Conservation (phyloP, 2,888 invertebrate genomes). For the Rhagonycha lutea region DNA sequence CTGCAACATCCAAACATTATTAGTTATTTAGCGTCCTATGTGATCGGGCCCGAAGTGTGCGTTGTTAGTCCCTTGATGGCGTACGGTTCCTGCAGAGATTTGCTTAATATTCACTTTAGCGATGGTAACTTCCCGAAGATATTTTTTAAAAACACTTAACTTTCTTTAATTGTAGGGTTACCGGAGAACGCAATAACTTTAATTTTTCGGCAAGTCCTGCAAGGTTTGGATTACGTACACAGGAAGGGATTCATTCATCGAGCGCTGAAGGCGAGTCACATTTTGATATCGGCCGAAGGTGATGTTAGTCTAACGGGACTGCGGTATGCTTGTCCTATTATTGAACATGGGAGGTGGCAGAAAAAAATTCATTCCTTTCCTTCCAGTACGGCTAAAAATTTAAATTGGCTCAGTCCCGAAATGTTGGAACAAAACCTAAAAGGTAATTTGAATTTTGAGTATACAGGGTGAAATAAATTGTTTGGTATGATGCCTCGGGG, state of each 20-base stretch:
- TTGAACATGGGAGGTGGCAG: conserved; percentile 72
- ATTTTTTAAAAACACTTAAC: neutral
- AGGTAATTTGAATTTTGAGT: conserved; percentile 54
- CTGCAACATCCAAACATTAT: conserved; percentile 80
- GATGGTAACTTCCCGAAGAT: conserved; percentile 47
- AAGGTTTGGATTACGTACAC: conserved; percentile 84
- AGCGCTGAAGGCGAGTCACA: conserved; percentile 82
- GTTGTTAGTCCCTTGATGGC: conserved; percentile 83
- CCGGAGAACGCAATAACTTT: conserved; percentile 81
- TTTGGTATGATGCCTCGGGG: too few relatives aligned
- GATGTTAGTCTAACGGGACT: conserved; percentile 78
- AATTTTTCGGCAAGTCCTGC: conserved; percentile 77
- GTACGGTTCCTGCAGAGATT: conserved; percentile 81
- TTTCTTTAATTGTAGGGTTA: conserved; percentile 61
- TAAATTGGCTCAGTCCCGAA: conserved; percentile 93
- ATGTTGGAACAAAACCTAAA: conserved; percentile 73
- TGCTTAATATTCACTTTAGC: conserved; percentile 75
- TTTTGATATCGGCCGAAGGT: conserved; percentile 75
- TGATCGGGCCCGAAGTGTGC: conserved; percentile 76
- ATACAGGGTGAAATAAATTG: neutral
- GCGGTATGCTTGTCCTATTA: conserved; percentile 75
- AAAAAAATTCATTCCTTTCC: conserved; percentile 77
- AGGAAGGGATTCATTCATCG: conserved; percentile 84
- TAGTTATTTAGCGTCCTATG: conserved; percentile 76
- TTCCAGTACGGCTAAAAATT: conserved; percentile 67